Conservation (phyloP, 1,140 invertebrate genomes). For the Thaumetopoea pityocampa region DNA sequence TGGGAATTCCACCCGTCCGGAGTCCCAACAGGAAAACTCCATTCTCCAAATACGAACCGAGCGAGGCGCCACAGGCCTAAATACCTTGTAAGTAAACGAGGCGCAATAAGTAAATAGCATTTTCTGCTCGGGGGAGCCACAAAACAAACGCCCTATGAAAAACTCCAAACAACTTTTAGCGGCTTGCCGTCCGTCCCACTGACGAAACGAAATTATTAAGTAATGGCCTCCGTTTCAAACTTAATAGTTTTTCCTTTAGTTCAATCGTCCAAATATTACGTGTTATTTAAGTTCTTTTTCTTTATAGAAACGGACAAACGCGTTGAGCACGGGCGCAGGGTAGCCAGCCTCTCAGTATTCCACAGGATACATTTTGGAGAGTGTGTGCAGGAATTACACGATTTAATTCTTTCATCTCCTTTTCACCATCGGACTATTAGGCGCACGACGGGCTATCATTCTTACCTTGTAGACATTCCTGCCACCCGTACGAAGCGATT, state of each 20-base stretch:
- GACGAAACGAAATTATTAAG: constrained; percentile 15
- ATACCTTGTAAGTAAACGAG: constrained; percentile 72
- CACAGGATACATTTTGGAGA: too few relatives aligned
- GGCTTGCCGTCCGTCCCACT: constrained; percentile 35
- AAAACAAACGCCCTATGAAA: constrained; percentile 60
- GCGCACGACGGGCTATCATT: too few relatives aligned
- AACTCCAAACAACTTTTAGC: constrained; percentile 59
- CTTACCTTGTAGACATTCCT: too few relatives aligned
- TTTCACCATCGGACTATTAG: too few relatives aligned
- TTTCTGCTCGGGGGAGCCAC: constrained; percentile 57
- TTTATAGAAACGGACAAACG: too few relatives aligned
- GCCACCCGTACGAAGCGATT: too few relatives aligned
- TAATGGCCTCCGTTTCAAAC: constrained; percentile 8
- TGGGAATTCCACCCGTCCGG: constrained; percentile 51
- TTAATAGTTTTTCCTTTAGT: constrained; percentile 4
- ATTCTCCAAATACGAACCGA: constrained; percentile 65
- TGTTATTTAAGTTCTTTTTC: constrained; percentile 2
- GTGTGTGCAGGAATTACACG: too few relatives aligned
- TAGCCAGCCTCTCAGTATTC: too few relatives aligned
- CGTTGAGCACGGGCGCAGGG: too few relatives aligned
- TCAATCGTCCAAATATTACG: neutral
- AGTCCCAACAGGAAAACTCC: constrained; percentile 65
- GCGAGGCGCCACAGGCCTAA: constrained; percentile 64
- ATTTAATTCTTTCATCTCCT: too few relatives aligned
- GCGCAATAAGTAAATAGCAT: constrained; percentile 70